Evolutionary conservation across 2,113 vertebrate species (phyloP), one percentile per base, ranked within the genome.

Genomic region (Cryptomyrus ogoouensis): DNA sequence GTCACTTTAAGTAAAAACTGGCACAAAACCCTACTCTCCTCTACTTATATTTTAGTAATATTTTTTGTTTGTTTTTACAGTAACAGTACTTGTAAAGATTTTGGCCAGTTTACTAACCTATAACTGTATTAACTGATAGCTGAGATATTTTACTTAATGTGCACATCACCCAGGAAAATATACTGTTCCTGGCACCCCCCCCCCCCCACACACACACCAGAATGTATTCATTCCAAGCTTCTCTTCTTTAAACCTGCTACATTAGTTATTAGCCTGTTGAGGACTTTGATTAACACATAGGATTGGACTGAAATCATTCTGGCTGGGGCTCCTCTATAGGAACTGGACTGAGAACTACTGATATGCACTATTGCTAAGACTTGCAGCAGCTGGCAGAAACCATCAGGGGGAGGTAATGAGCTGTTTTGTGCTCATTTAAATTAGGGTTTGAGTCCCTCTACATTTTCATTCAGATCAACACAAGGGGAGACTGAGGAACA

Each of bases 361-460:
- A 46, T 44, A 84, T 49, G 19, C 24, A 85, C 42, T 13, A 1
- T 87, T 17, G 27, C 49, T 53, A 39, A 87, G 47, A 27, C 85
- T 53, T 17, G 85, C n/a, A 87, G 50, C 6, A 27, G 31, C 27
- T 24, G 46, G 39, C 39, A 58, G 52, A 19, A 85, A 49, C 89
- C 89, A 84, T 15, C 52, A 84, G 89, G 89, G 80, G 89, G 80
- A 27, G 89, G 13, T 47, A 50, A 8, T 83, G 89, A 49, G 52
- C 66, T 47, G 19, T 21, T 12, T 52, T 13, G 8, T 83, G 12
- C 47, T n/a, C n/a, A 39, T 83, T 89, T 85, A 84, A 89, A 89
- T 89, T 27, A 44, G 80, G 80, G 77, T 85, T 42, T 52, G 27
- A 89, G 80, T 52, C 70, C 77, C 50, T 27, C 3, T 62, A 80